phyloP scores from a whole-genome alignment of 2,113 vertebrate genomes.

The Fulmarus glacialis region DNA sequence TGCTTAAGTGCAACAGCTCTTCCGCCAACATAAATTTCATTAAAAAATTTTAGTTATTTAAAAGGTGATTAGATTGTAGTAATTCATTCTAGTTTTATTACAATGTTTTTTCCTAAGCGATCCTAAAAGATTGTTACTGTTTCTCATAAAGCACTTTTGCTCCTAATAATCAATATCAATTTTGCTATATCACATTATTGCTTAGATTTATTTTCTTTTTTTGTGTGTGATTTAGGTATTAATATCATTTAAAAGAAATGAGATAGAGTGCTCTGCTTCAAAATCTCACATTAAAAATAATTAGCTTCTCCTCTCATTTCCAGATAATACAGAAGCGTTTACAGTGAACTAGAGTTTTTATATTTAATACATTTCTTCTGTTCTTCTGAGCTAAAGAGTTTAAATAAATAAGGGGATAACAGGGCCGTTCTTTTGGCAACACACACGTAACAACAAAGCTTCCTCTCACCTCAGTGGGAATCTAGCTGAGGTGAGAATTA shows the following conservation, averaged over 20 bases:
- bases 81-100: conserved; percentile 61
- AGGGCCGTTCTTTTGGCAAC: neutral
- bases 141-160: conserved; percentile 58
- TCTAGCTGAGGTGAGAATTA: neutral
- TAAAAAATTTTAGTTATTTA: conserved; percentile 61
- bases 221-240: conserved; percentile 33
- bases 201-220: conserved; percentile 67
- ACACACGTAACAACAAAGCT: neutral
- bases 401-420: neutral
- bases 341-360: neutral
- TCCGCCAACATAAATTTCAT: conserved; percentile 37
- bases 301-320: neutral
- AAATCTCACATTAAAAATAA: neutral
- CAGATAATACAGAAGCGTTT: neutral
- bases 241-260: conserved; percentile 32
- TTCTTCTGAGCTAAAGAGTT: neutral
- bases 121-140: conserved; percentile 41
- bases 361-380: neutral
- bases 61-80: conserved; percentile 52
- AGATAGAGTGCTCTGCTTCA: neutral
- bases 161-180: conserved; percentile 67
- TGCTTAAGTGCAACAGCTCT: conserved; percentile 19
- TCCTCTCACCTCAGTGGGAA: neutral
- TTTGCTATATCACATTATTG: conserved; percentile 45
- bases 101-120: neutral